Conservation (phyloP, 2,888 invertebrate genomes). For the Therioaphis trifolii region DNA sequence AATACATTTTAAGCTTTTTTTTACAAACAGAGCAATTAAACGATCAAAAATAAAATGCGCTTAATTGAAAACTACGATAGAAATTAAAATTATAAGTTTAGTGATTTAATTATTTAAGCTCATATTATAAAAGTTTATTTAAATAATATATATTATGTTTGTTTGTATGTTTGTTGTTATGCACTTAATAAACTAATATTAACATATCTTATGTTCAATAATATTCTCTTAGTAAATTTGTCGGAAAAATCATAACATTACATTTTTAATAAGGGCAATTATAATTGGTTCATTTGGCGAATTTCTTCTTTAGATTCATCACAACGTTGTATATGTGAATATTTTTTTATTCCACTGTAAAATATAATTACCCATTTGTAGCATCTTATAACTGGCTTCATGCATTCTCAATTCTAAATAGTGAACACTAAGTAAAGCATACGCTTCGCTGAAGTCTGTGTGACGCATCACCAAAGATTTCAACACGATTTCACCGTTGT, state of each 20-base stretch:
- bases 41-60: too few species aligned
- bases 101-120: too few species aligned
- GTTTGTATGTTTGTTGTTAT: too few species aligned
- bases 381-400: slow-evolving; percentile 12
- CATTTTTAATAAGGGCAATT: background rate
- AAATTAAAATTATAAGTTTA: too few species aligned
- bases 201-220: background rate
- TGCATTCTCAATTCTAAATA: slow-evolving; percentile 24
- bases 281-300: background rate
- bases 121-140: too few species aligned
- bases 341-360: background rate
- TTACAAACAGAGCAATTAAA: too few species aligned
- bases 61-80: too few species aligned
- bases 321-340: background rate
- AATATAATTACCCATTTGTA: slow-evolving; percentile 42
- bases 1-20: too few species aligned
- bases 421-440: slow-evolving; percentile 48
- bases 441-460: slow-evolving; percentile 47
- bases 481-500: slow-evolving; percentile 46
- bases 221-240: too few species aligned
- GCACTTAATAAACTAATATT: background rate
- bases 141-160: too few species aligned
- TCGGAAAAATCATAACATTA: background rate
- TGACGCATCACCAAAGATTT: slow-evolving; percentile 50
- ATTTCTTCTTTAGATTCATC: background rate